A percentile compares a stretch with the other conserved stretches of the same genome.
Conservation (phyloP, 2,113 vertebrate genomes). For the Phylloscopus whistleri region DNA sequence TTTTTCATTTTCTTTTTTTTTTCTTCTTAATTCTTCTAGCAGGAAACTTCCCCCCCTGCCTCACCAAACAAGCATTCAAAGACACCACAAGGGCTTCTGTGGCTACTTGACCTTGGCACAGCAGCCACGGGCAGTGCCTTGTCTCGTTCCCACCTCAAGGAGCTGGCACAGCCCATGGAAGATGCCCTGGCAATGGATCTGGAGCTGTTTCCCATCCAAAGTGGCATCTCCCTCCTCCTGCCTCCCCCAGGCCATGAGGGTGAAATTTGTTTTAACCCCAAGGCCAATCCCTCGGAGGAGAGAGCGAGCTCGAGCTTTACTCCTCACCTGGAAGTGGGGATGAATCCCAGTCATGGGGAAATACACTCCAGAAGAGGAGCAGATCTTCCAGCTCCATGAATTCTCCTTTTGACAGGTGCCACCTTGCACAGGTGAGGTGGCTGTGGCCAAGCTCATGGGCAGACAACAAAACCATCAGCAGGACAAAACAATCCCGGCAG, state of each 20-base stretch:
- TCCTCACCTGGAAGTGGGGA: neutral
- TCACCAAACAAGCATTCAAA: neutral
- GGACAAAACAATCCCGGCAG: neutral
- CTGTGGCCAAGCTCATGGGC: neutral
- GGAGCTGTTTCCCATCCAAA: neutral
- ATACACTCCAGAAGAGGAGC: neutral
- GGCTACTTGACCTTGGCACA: neutral
- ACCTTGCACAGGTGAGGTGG: neutral
- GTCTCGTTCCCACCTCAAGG: rapidly evolving
- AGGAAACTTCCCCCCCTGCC: neutral
- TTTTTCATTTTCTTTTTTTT: neutral
- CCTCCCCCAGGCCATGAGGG: neutral
- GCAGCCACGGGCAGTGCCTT: neutral
- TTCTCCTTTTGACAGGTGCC: neutral
- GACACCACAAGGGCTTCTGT: neutral
- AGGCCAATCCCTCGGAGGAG: neutral
- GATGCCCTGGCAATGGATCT: neutral
- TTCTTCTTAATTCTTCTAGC: neutral
- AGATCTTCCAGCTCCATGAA: neutral
- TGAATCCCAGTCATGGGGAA: neutral
- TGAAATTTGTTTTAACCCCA: neutral
- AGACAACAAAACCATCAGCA: neutral
- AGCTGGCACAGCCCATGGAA: neutral
- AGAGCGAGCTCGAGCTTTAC: rapidly evolving
- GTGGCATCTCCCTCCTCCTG: neutral